A percentile compares a stretch with the other conserved stretches of the same genome.
Conservation (phyloP, 1,140 invertebrate species). For the Drosophila albomicans region DNA sequence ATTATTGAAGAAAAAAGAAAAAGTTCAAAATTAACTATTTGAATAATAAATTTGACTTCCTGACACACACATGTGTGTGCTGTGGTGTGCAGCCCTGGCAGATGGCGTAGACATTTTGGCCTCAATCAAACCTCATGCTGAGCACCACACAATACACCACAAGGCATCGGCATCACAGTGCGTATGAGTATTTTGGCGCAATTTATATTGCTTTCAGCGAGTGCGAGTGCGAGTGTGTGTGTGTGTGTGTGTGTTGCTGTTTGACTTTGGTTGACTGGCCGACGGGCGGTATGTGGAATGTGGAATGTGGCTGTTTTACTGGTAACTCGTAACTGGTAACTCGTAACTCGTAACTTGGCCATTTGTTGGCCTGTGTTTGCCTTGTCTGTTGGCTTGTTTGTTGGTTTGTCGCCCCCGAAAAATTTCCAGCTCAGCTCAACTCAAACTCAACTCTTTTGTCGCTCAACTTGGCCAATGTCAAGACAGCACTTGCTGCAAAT, state of each 20-base stretch:
- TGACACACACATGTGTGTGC: too few species aligned
- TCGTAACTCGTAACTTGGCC: constrained; percentile 27
- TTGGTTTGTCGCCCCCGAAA: constrained; percentile 34
- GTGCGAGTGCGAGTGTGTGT: constrained; percentile 11
- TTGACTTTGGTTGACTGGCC: constrained; percentile 47
- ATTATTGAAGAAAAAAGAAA: too few species aligned
- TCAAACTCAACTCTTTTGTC: constrained; percentile 52
- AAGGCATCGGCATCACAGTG: constrained; percentile 39
- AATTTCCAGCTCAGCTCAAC: constrained; percentile 23
- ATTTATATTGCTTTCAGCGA: constrained; percentile 53
- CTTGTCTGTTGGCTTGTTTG: constrained; percentile 48
- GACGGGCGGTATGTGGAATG: constrained; percentile 17
- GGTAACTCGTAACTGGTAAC: constrained; percentile 19
- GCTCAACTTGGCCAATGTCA: constrained; percentile 51
- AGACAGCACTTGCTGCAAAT: constrained; percentile 42
- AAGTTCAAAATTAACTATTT: too few species aligned
- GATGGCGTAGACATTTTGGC: constrained; percentile 44
- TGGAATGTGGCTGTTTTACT: constrained; percentile 36
- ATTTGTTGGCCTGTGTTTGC: constrained; percentile 41
- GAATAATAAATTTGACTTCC: too few species aligned
- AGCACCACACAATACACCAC: constrained; percentile 20
- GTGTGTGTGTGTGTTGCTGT: constrained; percentile 27
- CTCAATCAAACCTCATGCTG: constrained; percentile 52
- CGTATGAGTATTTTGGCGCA: constrained; percentile 53
- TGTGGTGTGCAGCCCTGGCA: constrained; percentile 38